These are phyloP conservation scores for Microtus richardsoni DNA, from an alignment of 2,113 vertebrate genomes.

Conservation along the genomic window DNA sequence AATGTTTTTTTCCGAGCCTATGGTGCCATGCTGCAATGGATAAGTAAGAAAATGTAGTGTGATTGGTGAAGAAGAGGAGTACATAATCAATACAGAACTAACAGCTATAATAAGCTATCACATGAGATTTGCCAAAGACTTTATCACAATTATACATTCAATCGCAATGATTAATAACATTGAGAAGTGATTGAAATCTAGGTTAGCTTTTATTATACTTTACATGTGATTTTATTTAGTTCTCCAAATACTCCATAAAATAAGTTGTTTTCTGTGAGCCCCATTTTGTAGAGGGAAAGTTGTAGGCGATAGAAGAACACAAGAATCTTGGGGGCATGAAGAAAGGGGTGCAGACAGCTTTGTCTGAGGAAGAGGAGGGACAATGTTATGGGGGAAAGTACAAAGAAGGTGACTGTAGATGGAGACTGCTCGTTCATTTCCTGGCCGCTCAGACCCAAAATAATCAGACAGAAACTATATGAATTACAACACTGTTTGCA, in stretches of 20 bases:
- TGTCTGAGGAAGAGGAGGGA: not conserved
- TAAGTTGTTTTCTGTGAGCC: not conserved
- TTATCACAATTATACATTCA: not conserved
- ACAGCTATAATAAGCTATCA: not conserved
- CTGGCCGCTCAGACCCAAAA: too few species aligned
- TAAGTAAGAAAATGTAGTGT: not conserved
- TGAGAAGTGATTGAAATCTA: not conserved
- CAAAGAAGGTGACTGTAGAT: not conserved
- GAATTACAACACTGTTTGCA: too few species aligned
- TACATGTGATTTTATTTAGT: constrained; percentile 4
- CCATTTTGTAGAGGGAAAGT: not conserved
- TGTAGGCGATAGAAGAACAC: not conserved
- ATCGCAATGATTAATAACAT: not conserved
- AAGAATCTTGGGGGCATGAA: not conserved
- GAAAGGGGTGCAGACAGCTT: not conserved
- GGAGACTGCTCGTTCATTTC: too few species aligned
- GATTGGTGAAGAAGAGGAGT: not conserved
- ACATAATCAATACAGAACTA: not conserved
- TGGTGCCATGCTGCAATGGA: not conserved
- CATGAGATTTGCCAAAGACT: not conserved
- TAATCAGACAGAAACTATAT: too few species aligned
- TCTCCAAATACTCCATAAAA: not conserved
- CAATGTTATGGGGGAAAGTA: not conserved
- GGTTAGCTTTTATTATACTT: not conserved
- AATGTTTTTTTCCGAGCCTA: not conserved